phyloP scores from a whole-genome alignment of 2,113 vertebrate genomes.

The Herpailurus yagouaroundi region DNA sequence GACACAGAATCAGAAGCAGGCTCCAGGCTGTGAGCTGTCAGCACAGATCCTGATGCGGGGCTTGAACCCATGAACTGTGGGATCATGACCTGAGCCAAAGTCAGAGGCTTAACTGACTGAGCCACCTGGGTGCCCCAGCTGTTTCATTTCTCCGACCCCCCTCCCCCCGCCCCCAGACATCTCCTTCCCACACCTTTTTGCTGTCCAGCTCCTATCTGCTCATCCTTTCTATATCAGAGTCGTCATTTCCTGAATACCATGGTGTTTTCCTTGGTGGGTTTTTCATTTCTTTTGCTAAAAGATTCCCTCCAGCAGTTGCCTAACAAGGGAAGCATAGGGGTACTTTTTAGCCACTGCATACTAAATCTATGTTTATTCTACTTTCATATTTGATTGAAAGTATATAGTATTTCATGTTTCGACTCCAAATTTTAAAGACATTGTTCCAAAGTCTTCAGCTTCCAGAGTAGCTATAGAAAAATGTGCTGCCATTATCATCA shows the following conservation, averaged over 20 bases:
- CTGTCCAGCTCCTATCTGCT: neutral
- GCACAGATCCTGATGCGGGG: no score
- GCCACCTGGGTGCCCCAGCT: no score
- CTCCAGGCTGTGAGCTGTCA: no score
- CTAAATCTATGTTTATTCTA: neutral
- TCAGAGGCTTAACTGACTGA: no score
- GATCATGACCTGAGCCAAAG: no score
- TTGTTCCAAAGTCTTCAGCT: neutral
- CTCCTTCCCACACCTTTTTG: neutral
- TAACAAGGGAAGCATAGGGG: neutral
- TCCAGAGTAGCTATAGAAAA: neutral
- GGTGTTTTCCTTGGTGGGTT: neutral
- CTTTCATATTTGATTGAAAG: neutral
- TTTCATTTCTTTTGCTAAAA: neutral
- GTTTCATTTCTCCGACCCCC: no score
- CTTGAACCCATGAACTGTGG: no score
- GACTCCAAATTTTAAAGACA: neutral
- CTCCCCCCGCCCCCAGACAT: rapidly evolving
- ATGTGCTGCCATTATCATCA: neutral
- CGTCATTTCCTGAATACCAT: neutral
- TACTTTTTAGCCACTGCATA: neutral
- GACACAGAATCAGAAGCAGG: no score
- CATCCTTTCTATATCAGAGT: rapidly evolving
- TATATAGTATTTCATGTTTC: neutral
- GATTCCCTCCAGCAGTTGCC: neutral